phyloP scores from a whole-genome alignment of 2,888 invertebrate genomes.

The Ormyrus pomaceus region DNA sequence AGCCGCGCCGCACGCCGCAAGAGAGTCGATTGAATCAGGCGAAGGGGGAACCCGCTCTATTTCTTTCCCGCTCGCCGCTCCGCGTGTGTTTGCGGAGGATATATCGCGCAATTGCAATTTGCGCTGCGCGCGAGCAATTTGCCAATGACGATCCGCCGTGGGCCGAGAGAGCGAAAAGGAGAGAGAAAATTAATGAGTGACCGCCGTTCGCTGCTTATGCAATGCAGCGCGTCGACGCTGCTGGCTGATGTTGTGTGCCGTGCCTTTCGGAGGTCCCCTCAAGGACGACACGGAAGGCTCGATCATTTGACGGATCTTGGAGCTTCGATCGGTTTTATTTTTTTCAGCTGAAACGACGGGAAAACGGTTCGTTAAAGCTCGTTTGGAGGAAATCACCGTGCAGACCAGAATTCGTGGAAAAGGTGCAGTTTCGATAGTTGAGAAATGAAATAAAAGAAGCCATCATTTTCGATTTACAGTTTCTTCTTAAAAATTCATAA shows the following conservation, averaged over 20 bases:
- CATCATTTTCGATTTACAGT: too few species aligned
- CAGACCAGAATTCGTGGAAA: too few species aligned
- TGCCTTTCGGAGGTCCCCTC: background rate
- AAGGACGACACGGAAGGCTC: background rate
- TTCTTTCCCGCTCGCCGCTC: too few species aligned
- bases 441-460: too few species aligned
- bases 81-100: background rate
- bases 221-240: background rate
- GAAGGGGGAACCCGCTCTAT: conserved; percentile 19
- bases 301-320: too few species aligned
- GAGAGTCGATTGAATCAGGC: conserved; percentile 19
- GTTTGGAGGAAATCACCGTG: too few species aligned
- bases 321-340: background rate
- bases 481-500: too few species aligned
- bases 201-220: conserved; percentile 9
- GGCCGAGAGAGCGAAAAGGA: conserved; percentile 22
- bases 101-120: conserved; percentile 35
- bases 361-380: too few species aligned
- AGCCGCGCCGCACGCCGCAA: too few species aligned
- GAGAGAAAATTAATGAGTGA: conserved; percentile 35
- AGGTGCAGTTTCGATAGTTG: too few species aligned
- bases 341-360: too few species aligned
- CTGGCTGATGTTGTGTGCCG: background rate
- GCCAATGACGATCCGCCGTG: conserved; percentile 30
- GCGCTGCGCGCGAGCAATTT: conserved; percentile 28